Conservation (phyloP, 2,888 invertebrate genomes). For the Diploptera punctata region DNA sequence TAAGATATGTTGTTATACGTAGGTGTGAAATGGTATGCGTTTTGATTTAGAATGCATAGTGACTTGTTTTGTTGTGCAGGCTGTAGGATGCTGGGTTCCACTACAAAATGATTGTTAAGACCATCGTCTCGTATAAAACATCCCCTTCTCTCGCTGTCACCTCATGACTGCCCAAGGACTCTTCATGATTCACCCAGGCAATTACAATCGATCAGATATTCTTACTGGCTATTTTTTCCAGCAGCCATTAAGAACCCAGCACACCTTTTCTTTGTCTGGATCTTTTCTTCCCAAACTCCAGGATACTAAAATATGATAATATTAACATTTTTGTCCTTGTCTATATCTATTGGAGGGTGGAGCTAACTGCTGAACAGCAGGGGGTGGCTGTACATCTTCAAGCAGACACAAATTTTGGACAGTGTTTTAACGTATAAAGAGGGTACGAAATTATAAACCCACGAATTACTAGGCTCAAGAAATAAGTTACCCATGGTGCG, state of each 20-base stretch:
- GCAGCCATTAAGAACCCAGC: not conserved
- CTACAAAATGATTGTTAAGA: not conserved
- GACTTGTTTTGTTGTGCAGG: no score
- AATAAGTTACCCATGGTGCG: no score
- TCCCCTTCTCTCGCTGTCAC: not conserved
- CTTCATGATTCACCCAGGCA: not conserved
- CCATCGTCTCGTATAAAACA: not conserved
- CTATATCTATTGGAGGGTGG: not conserved
- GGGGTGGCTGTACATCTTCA: no score
- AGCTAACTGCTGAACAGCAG: not conserved
- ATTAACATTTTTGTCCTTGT: not conserved
- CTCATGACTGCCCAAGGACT: not conserved
- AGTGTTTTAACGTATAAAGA: no score
- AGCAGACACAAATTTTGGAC: no score
- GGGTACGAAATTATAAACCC: no score
- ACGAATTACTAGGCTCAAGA: no score
- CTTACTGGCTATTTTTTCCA: not conserved
- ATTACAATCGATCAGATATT: not conserved
- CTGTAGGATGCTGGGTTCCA: no score
- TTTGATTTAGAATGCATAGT: no score
- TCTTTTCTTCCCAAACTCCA: not conserved
- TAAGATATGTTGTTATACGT: no score
- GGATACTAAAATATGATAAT: not conserved
- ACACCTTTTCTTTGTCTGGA: not conserved
- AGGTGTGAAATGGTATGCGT: no score